Base-by-base conservation (phyloP, 1,140 invertebrate genomes). In the Scaptomyza hsui region DNA sequence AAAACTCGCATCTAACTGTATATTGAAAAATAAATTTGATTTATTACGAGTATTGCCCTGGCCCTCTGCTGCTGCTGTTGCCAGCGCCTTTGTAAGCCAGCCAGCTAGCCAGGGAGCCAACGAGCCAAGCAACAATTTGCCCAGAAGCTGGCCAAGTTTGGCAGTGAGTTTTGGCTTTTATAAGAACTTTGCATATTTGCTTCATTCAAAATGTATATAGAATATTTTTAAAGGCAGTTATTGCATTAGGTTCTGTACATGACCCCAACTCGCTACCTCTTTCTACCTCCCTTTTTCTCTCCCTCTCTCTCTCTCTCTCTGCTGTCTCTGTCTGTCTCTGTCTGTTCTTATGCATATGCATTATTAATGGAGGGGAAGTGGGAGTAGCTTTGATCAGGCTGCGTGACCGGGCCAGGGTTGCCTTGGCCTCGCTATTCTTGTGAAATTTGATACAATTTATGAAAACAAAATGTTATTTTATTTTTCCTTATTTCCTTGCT, bases 371-470 rank as follows among this genome's bases (percentile, higher is more conserved):
- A 24, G 44, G 15, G 63, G 16, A 15, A 37, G 32, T 37, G 9
- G 42, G 21, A 29, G 45, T 32, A 48, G 64, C 82, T 88, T 88
- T 88, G 82, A 88, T 88, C 83, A 89, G 62, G 19, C 57, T 62
- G 55, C 75, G 79, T 89, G 77, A 89, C 83, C 73, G 72, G 48
- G 39, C 76, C 63, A 70, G 80, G 72, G 80, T 75, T 57, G 61
- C 60, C 61, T 26, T 26, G 32, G 32, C 18, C 18, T 24, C 39
- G 63, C 53, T 60, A 55, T 85, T 78, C 55, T 63, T 78, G 52
- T 82, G 89, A 90, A 90, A 90, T 82, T 86, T 90, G 89, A 90
- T 90, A 90, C 75, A 79, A 90, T 81, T 80, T 73, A 63, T 72
- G 49, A 60, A 57, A 16, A 48, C 42, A 19, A 53, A 69, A 69